These are phyloP conservation scores for Podiceps cristatus DNA, from an alignment of 2,113 vertebrate species.

Conservation along the genomic window DNA sequence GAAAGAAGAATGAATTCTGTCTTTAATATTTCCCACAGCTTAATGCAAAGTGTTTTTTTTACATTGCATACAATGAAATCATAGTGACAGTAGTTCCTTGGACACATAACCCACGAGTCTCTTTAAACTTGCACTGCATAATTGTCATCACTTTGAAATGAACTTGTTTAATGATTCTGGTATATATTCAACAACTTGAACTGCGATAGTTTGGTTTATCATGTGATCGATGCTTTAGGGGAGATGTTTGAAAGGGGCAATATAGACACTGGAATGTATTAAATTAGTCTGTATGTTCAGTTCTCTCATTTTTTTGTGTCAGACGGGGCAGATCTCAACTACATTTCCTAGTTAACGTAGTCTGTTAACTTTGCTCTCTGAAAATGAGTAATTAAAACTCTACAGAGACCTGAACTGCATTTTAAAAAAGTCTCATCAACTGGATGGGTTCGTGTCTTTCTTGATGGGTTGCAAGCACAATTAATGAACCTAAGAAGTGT, in stretches of 20 bases:
- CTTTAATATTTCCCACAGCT: neutral
- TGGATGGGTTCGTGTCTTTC: neutral
- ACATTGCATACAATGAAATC: neutral
- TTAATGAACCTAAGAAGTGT: neutral
- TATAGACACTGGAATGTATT: neutral
- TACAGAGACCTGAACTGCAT: neutral
- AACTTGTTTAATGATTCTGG: neutral
- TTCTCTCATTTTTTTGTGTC: neutral
- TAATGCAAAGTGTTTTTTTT: neutral
- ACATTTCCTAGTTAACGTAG: neutral
- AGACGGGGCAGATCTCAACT: neutral
- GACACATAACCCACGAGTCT: accelerated
- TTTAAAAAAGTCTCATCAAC: neutral
- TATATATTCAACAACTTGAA: neutral
- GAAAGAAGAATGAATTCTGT: neutral
- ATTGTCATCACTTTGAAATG: neutral
- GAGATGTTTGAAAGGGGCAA: neutral
- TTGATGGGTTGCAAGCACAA: neutral
- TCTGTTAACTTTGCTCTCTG: neutral
- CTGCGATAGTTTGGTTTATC: neutral
- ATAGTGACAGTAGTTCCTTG: neutral
- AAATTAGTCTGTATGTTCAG: neutral
- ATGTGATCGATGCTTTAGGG: neutral
- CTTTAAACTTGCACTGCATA: neutral
- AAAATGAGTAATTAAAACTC: neutral